phyloP scores from a whole-genome alignment of 1,140 invertebrate species.

The Drosophila pseudoobscura region DNA sequence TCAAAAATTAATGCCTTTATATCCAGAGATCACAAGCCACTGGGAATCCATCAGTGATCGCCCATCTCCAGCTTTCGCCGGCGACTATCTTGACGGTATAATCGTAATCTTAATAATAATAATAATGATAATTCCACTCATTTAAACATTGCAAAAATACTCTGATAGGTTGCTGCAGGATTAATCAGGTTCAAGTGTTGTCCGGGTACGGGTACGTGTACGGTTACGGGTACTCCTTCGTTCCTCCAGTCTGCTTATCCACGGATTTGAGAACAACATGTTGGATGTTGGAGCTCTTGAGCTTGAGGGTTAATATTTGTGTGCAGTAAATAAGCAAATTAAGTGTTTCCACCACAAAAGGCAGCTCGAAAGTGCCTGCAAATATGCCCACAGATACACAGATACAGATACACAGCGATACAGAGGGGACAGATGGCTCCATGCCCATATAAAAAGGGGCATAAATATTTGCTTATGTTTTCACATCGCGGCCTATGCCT shows the following conservation, averaged over 20 bases:
- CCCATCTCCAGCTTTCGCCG: too few relatives aligned
- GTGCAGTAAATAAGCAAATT: conserved; percentile 51
- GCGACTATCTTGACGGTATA: too few relatives aligned
- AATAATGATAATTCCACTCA: too few relatives aligned
- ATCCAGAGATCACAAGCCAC: too few relatives aligned
- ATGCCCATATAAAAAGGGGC: conserved; percentile 36
- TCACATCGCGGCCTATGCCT: conserved; percentile 46
- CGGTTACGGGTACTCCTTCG: conserved; percentile 1
- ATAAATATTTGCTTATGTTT: conserved; percentile 74
- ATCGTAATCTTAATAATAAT: too few relatives aligned
- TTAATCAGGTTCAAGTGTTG: conserved; percentile 38
- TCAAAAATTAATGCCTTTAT: too few relatives aligned
- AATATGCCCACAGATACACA: conserved; percentile 15
- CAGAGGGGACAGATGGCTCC: too few relatives aligned
- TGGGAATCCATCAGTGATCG: too few relatives aligned
- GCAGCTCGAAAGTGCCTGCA: conserved; percentile 25
- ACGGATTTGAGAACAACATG: conserved; percentile 32
- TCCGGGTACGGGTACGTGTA: background rate
- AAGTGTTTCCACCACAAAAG: conserved; percentile 34
- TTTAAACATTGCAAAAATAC: conserved; percentile 27
- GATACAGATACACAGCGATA: conserved; percentile 27
- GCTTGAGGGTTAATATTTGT: conserved; percentile 46
- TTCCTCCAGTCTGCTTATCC: background rate
- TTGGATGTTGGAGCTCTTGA: conserved; percentile 32
- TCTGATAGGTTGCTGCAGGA: conserved; percentile 26